Percentiles rank a stretch among this genome's conserved stretches.
Evolutionary conservation across 2,797 vertebrate species (phyloP).

Genomic region (Hybognathus amarus): DNA sequence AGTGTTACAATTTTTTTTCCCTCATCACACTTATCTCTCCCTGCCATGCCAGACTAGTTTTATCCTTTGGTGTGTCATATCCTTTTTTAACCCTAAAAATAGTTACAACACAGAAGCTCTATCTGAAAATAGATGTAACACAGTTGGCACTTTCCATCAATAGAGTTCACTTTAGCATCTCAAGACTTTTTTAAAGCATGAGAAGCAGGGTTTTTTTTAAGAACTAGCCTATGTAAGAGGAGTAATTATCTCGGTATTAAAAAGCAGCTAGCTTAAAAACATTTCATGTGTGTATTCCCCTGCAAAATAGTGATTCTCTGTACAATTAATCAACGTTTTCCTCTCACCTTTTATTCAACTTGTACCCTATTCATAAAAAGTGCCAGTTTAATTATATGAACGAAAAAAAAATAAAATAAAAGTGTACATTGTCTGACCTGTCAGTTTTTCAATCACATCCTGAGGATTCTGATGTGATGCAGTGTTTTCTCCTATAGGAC

Average conservation of each 20-base stretch:
- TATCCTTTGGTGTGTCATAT: slow-evolving; percentile 48
- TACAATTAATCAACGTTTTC: not conserved
- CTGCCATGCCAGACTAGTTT: slow-evolving; percentile 20
- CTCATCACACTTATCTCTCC: not conserved
- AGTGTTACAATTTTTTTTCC: not conserved
- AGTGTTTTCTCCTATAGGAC: slow-evolving; percentile 6
- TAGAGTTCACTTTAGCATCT: not conserved
- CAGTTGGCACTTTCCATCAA: not conserved
- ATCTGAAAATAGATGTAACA: not conserved
- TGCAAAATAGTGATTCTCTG: not conserved
- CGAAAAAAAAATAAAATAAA: not conserved
- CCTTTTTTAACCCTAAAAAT: slow-evolving; percentile 42
- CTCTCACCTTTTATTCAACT: not conserved
- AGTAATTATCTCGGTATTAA: not conserved
- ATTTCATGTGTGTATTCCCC: no score
- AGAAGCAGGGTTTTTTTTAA: not conserved
- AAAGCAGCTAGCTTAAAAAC: no score
- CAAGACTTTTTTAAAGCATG: not conserved
- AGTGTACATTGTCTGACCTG: not conserved
- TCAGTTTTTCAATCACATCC: not conserved
- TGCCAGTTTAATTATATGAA: not conserved
- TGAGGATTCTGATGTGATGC: not conserved
- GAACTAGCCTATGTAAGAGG: not conserved
- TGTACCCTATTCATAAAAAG: not conserved
- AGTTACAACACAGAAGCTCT: not conserved